Evolutionary conservation across 2,888 invertebrate species (phyloP), one percentile per base, ranked within the genome.

Genomic region (Rhagium mordax): DNA sequence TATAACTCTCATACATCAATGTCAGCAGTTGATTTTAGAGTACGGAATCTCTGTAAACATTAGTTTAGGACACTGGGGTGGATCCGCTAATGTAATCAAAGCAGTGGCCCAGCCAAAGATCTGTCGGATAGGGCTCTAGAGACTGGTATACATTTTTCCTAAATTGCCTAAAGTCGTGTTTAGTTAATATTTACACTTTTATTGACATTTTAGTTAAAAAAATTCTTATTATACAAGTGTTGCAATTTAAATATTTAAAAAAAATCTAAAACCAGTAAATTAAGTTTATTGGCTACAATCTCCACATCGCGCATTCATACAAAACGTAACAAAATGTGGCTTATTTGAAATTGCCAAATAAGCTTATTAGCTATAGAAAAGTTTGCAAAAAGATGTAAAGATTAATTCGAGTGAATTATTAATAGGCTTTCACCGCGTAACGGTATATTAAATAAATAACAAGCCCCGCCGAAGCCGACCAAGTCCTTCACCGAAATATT

Each of bases 1-100:
- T 57, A 57, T 57, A 55, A 57, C 27, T 24, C 55, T 27, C 55
- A 57, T 57, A 57, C 55, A 57, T 57, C 55, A 57, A 57, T n/a
- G 55, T 57, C 55, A 15, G 55, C 55, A 27, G 55, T 57, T 27
- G 55, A 57, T 57, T 57, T 27, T 57, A 27, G 55, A 24, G 24
- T 7, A 27, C 24, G 55, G 27, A 27, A 24, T 57, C n/a, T 57
- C 27, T 27, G 55, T 24, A 57, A 57, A 57, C 55, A 57, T 57
- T 57, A 27, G 55, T 57, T 57, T 57, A 57, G 55, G 55, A 57
- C n/a, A 27, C 15, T n/a, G 27, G 16, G 24, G 27, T 15, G 55
- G 27, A 15, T 13, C 27, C 27, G 2, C 7, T 55, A 57, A 57
- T 57, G 55, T 57, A 57, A 57, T 57, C 55, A 57, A 3, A 57